A percentile compares a stretch with the other conserved stretches of the same genome.
Conservation (phyloP, 2,113 vertebrate species). For the Nothocercus julius region DNA sequence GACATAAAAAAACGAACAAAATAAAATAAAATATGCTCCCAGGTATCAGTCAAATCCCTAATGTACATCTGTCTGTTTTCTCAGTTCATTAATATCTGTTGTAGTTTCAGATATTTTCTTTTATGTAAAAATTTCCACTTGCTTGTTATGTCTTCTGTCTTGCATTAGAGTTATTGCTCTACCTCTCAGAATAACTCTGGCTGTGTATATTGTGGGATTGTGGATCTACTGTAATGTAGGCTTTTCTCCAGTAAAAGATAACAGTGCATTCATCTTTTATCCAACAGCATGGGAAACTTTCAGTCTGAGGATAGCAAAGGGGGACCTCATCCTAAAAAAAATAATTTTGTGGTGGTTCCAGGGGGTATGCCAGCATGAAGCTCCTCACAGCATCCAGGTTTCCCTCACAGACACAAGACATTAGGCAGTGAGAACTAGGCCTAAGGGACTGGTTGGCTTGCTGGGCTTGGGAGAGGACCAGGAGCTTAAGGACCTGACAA, state of each 20-base stretch:
- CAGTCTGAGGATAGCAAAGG: not conserved
- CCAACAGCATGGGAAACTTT: not conserved
- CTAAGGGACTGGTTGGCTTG: not conserved
- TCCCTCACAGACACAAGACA: not conserved
- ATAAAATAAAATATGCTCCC: slow-evolving; percentile 69
- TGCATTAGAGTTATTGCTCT: slow-evolving; percentile 21
- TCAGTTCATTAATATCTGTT: slow-evolving; percentile 67
- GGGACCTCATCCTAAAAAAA: not conserved
- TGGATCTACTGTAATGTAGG: not conserved
- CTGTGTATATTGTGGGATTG: not conserved
- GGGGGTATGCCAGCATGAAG: not conserved
- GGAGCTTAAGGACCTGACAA: not conserved
- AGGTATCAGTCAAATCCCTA: slow-evolving; percentile 72
- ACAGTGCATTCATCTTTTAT: not conserved
- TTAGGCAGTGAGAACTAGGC: rapidly evolving
- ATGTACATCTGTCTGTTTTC: slow-evolving; percentile 67
- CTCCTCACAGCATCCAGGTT: not conserved
- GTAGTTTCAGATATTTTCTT: slow-evolving; percentile 59
- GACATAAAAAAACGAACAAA: slow-evolving; percentile 69
- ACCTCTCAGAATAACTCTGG: slow-evolving; percentile 17
- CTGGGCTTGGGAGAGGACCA: not conserved
- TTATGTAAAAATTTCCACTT: slow-evolving; percentile 67
- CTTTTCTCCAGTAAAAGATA: slow-evolving; percentile 20
- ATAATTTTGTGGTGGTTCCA: not conserved
- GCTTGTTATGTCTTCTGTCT: slow-evolving; percentile 53